These are phyloP conservation scores for Adelognathus sp. DNA, from an alignment of 2,888 invertebrate species.

Conservation along the genomic window DNA sequence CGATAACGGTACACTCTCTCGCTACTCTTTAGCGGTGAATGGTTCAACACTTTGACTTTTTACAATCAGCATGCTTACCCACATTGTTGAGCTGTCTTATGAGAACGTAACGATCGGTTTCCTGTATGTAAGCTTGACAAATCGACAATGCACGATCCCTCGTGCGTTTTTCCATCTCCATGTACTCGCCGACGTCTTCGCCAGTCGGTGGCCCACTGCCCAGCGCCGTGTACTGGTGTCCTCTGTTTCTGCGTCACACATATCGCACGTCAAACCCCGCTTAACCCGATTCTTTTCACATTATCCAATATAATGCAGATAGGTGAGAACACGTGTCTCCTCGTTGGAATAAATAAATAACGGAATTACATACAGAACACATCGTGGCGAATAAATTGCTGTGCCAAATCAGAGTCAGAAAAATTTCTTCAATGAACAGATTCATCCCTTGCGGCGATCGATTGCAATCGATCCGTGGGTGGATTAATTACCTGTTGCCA, in stretches of 20 bases:
- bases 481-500: slow-evolving; percentile 49
- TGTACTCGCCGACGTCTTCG: slow-evolving; percentile 84
- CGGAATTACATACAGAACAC: not conserved
- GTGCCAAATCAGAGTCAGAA: not conserved
- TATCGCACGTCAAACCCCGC: slow-evolving; percentile 49
- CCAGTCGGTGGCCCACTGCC: slow-evolving; percentile 82
- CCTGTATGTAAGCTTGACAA: slow-evolving; percentile 85
- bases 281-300: slow-evolving; percentile 55
- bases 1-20: too few species aligned
- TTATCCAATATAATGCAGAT: slow-evolving; percentile 42
- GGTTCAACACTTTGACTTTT: too few species aligned
- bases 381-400: not conserved
- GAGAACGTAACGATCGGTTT: slow-evolving; percentile 88
- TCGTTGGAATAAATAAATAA: too few species aligned
- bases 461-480: not conserved
- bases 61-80: too few species aligned
- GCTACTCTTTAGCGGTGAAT: not conserved
- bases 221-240: slow-evolving; percentile 87
- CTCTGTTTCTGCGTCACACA: slow-evolving; percentile 76
- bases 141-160: slow-evolving; percentile 86
- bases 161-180: slow-evolving; percentile 86
- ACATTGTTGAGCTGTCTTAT: slow-evolving; percentile 91
- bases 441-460: not conserved
- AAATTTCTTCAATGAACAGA: too few species aligned
- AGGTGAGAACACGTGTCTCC: slow-evolving; percentile 46